Conservation (phyloP, 2,888 invertebrate species). For the Syrista parreyssii region DNA sequence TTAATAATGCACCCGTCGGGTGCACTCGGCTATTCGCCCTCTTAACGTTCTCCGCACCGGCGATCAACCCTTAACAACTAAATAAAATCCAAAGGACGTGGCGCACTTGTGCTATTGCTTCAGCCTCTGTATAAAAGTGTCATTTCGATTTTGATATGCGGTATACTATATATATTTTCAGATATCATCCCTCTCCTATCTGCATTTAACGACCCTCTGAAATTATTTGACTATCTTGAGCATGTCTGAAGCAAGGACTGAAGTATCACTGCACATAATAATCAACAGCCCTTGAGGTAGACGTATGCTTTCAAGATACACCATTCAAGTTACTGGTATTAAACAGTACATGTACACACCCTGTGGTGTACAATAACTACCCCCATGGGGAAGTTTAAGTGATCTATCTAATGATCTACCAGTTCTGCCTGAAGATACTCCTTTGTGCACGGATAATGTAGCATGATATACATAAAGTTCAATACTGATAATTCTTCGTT, state of each 20-base stretch:
- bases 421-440: background rate
- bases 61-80: constrained; percentile 13
- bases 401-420: background rate
- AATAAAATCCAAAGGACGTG: constrained; percentile 25
- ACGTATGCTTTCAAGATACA: background rate
- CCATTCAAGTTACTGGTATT: background rate
- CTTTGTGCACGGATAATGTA: background rate
- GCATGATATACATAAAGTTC: background rate
- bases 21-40: constrained; percentile 47
- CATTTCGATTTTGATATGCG: background rate
- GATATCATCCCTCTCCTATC: background rate
- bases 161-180: background rate
- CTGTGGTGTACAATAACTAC: background rate
- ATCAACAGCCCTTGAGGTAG: background rate
- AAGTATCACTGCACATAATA: background rate
- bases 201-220: background rate
- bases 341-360: background rate
- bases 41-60: constrained; percentile 36
- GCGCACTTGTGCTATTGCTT: constrained; percentile 4
- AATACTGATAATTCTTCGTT: background rate
- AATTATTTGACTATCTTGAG: background rate
- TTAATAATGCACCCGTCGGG: constrained; percentile 53
- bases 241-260: background rate
- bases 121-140: background rate
- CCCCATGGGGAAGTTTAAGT: background rate